Evolutionary conservation across 2,797 vertebrate species (phyloP), one percentile per base, ranked within the genome.

Genomic region (Enteromius paludinosus): DNA sequence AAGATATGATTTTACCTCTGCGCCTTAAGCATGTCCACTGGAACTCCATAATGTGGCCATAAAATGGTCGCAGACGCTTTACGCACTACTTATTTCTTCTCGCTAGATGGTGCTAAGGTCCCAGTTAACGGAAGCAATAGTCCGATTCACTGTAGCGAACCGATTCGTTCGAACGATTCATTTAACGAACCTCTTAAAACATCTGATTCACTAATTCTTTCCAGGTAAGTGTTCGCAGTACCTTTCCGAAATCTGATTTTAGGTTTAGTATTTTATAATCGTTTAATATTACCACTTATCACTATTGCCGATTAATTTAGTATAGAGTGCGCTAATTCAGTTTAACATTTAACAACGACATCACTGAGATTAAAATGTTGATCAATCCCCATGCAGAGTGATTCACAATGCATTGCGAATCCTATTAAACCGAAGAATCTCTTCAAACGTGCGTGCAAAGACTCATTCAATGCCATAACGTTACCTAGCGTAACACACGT

Each of bases 391-490:
- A 15, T 59, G n/a, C 54, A 23, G 4, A 66, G 14, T 54, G 15
- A 61, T 61, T 61, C 23, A 7, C 25, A 15, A 43, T 30, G 30
- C 38, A 15, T 8, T 45, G 38, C 10, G 68, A 72, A 30, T 54
- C 61, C 28, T 20, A 38, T 23, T 4, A 38, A 41, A 30, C 0
- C 4, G 71, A 28, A 18, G 47, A 66, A 65, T 28, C 73, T 23
- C 5, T 14, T 64, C 28, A 30, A 62, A 25, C 2, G 14, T 43
- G 20, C 41, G 12, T 25, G 12, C 15, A 33, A 33, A 65, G 4
- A 70, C 30, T 79, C 49, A 2, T 61, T 61, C 52, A 80, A 11
- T 71, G 66, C 61, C 52, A 71, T 4, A 23, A 56, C 49, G 7
- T 54, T n/a, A 54, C 45, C 23, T 41, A 30, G 18, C 4, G 11